Conservation (phyloP, 1,140 invertebrate species). For the Coboldia fuscipes region DNA sequence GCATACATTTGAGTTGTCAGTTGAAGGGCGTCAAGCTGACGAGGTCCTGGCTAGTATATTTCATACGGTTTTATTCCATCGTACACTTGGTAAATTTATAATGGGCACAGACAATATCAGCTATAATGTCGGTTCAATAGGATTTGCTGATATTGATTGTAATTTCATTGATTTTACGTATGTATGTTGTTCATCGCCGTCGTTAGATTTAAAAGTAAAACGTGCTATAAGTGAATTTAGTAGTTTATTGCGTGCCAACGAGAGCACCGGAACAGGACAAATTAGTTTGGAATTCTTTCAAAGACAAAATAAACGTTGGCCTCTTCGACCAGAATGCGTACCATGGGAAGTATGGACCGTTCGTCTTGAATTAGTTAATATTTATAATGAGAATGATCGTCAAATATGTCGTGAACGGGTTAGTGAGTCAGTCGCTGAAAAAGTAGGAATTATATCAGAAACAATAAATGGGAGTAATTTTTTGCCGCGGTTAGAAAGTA, state of each 20-base stretch:
- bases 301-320: conserved; percentile 71
- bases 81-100: conserved; percentile 84
- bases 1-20: conserved; percentile 68
- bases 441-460: conserved; percentile 82
- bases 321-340: conserved; percentile 69
- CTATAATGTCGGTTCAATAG: conserved; percentile 86
- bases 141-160: conserved; percentile 89
- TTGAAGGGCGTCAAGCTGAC: conserved; percentile 84
- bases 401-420: conserved; percentile 73
- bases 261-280: conserved; percentile 50
- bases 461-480: conserved; percentile 90
- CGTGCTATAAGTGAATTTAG: conserved; percentile 70
- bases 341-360: conserved; percentile 97
- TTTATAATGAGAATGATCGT: conserved; percentile 71
- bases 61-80: conserved; percentile 85
- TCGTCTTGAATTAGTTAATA: conserved; percentile 63
- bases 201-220: conserved; percentile 50
- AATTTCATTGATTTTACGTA: conserved; percentile 96
- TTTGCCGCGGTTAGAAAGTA: conserved; percentile 83
- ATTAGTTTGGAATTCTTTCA: conserved; percentile 93
- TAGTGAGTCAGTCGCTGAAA: conserved; percentile 78
- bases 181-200: conserved; percentile 73
- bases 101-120: conserved; percentile 84
- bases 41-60: conserved; percentile 88
- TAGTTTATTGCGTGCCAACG: conserved; percentile 55